phyloP scores from a whole-genome alignment of 2,888 invertebrate species.

The Octodonta nipae region DNA sequence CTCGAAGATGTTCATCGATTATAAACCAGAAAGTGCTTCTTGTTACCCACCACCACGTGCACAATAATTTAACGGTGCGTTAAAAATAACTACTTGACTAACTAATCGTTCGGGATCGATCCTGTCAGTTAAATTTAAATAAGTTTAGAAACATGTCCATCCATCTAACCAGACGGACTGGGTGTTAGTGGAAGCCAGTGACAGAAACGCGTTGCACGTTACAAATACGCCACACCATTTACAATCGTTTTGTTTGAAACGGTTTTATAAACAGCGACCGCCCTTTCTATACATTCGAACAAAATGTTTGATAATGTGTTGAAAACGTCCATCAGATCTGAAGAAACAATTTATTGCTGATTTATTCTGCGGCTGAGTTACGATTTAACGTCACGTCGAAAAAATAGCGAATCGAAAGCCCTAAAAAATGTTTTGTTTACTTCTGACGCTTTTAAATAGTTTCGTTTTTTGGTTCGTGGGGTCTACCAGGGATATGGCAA shows the following conservation, averaged over 20 bases:
- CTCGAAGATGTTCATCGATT: too few relatives aligned
- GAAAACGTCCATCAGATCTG: neutral
- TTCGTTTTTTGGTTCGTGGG: too few relatives aligned
- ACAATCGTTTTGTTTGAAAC: constrained; percentile 9
- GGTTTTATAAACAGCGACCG: constrained; percentile 8
- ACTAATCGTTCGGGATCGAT: constrained; percentile 19
- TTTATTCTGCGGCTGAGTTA: too few relatives aligned
- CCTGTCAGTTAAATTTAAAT: constrained; percentile 22
- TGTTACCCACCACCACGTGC: constrained; percentile 1
- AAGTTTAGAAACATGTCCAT: constrained; percentile 23
- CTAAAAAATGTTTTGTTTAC: neutral
- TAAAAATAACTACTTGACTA: constrained; percentile 17
- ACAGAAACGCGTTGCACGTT: constrained; percentile 15
- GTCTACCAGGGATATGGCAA: too few relatives aligned
- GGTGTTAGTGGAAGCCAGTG: constrained; percentile 13
- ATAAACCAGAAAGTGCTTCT: constrained; percentile 2
- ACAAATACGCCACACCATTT: constrained; percentile 13
- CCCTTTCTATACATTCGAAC: neutral
- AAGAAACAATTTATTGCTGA: neutral
- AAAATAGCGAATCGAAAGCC: too few relatives aligned
- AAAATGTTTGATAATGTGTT: constrained; percentile 2
- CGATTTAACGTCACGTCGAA: too few relatives aligned
- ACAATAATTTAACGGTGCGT: constrained; percentile 4
- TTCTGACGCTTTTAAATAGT: neutral
- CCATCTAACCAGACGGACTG: constrained; percentile 1